A percentile compares a stretch with the other conserved stretches of the same genome.
Conservation (phyloP, 2,888 invertebrate genomes). For the Andrena bucephala region DNA sequence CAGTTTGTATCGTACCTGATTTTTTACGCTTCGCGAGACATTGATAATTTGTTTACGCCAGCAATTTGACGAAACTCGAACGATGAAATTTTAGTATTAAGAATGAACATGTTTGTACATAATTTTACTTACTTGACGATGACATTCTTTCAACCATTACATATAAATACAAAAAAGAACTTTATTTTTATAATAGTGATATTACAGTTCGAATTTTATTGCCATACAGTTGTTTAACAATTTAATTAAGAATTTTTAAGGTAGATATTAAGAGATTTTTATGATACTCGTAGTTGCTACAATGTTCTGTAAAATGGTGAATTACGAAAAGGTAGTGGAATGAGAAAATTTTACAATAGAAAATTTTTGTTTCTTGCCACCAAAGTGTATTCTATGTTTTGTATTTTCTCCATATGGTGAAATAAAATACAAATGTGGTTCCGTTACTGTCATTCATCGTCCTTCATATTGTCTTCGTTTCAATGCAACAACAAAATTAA, state of each 20-base stretch:
- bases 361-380: conserved; percentile 32
- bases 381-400: conserved; percentile 49
- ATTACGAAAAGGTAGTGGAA: not conserved
- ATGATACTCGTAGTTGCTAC: conserved; percentile 17
- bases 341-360: not conserved
- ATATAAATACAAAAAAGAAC: not conserved
- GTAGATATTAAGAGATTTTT: conserved; percentile 19
- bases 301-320: not conserved
- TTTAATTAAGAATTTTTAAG: not conserved
- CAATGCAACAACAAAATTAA: too few relatives aligned
- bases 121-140: conserved; percentile 12
- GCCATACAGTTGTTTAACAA: conserved; percentile 35
- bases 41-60: not conserved
- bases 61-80: conserved; percentile 19
- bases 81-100: not conserved
- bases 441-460: not conserved
- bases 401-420: conserved; percentile 20
- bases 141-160: not conserved
- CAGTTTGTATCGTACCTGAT: conserved; percentile 47
- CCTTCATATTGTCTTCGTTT: not conserved
- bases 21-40: conserved; percentile 10
- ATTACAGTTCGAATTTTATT: conserved; percentile 30
- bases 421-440: conserved; percentile 45
- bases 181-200: conserved; percentile 7
- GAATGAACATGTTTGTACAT: conserved; percentile 33